Evolutionary conservation across 2,797 vertebrate species (phyloP), one percentile per base, ranked within the genome.

Genomic region (Lerista edwardsae): DNA sequence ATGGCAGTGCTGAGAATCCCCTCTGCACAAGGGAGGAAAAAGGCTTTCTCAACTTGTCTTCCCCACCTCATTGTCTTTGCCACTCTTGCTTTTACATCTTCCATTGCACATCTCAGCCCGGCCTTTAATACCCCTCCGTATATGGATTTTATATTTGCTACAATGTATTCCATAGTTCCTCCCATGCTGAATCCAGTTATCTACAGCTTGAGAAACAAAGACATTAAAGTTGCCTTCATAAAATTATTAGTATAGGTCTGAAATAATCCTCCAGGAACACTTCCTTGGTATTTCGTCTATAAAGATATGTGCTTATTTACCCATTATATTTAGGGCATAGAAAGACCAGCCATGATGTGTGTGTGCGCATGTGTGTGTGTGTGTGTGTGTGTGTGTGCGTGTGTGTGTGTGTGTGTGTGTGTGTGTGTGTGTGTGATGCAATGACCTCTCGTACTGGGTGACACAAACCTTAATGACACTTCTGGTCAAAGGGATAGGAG

Each of bases 51-150:
- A 29, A 85, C 83, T 29, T 85, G 83, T 10, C 57, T 85, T 39
- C 61, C 84, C 6, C 84, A 85, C 36, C 78, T 85, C 78, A 80
- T 51, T 44, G 71, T 85, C 29, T 77, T 80, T n/a, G 57, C 84
- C 17, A 12, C 74, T 21, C 41, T 80, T 3, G 1, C 59, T 10
- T 74, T 57, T 6, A 65, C 15, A 79, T 29, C 11, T 6, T 4
- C 25, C 6, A 55, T 80, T 59, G 76, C 76, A 23, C 55, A 85
- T 39, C 6, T 62, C 29, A 85, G 47, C 61, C 59, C 68, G 31
- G 44, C 39, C 9, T 47, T 4, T 44, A 19, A 83, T 3, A 3
- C 39, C 15, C 55, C 69, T 14, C 17, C 44, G 31, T 14, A 51
- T 36, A 31, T 74, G 36, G 47, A 85, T 51, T 3, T 85, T n/a